Base-by-base conservation (phyloP, 2,113 vertebrate species). In the Tapirus terrestris region DNA sequence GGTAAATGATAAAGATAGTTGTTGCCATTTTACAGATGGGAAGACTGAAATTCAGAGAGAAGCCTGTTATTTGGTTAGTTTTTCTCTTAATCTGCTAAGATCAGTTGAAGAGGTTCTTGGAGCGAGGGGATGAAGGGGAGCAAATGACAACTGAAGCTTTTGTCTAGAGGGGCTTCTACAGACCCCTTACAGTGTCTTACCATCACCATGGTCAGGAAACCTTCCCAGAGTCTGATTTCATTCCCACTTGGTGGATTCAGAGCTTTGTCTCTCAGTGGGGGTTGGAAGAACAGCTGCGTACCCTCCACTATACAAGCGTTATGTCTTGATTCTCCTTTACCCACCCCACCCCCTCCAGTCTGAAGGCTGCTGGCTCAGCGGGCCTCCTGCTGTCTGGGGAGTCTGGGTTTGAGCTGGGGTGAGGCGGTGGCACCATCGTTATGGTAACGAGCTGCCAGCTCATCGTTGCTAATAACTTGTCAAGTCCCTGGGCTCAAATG, bases 371-470 rank as follows among this genome's bases (percentile, higher is more conserved):
- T 98, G 97, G 97, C 96, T 98, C 96, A 97, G 97, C 75, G 63
- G 97, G 96, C 98, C 96, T 98, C 97, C 97, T 97, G 97, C 97
- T 8, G 96, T 97, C 98, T 98, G 92, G 98, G 97, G 97, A 98
- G 98, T 98, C 97, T 98, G 98, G 94, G 97, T 97, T 98, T 97
- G 97, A 98, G 97, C 97, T 96, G 97, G 94, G 97, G 96, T 97
- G 97, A 98, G 95, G 97, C 68, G 12, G 96, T 97, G 92, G 95
- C 96, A 96, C 95, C 90, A 98, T 98, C 72, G 97, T 98, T 98
- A 98, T 98, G 98, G 98, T 97, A 98, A 98, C 98, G 6, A 97
- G 96, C 94, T 98, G 98, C 97, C 97, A 98, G 97, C 95, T 98
- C 97, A 98, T 98, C 76, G 8, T 96, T 98, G 98, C 83, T 98